Evolutionary conservation across 2,797 vertebrate species (phyloP).

Genomic region (Lagocephalus sceleratus): DNA sequence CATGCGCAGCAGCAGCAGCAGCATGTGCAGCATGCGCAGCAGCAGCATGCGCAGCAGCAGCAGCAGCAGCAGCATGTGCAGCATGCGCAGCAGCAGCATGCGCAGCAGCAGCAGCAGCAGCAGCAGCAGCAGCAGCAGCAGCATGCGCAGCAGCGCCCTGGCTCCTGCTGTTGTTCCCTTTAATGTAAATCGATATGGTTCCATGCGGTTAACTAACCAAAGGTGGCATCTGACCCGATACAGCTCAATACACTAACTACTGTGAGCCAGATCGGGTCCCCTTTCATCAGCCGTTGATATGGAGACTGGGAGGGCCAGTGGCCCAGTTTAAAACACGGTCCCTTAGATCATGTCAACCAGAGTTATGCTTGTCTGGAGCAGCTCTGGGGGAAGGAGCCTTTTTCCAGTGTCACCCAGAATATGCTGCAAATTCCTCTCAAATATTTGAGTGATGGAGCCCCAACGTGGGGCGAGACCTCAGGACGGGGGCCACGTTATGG

Average conservation of each 20-base stretch:
- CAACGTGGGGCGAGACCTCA: constrained; percentile 8
- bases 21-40: too few species aligned
- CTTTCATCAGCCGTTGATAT: constrained; percentile 65
- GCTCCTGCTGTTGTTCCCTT: constrained; percentile 47
- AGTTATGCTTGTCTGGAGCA: constrained; percentile 45
- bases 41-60: too few species aligned
- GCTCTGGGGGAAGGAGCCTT: constrained; percentile 13
- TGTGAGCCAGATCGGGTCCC: constrained; percentile 62
- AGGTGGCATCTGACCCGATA: constrained; percentile 71
- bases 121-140: too few species aligned
- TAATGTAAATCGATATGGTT: constrained; percentile 72
- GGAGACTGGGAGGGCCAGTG: constrained; percentile 35
- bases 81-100: too few species aligned
- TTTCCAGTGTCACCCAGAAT: constrained; percentile 3
- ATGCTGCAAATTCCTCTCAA: constrained; percentile 6
- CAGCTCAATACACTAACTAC: constrained; percentile 61
- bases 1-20: too few species aligned
- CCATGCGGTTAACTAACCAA: constrained; percentile 66
- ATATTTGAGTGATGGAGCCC: constrained; percentile 3
- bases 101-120: too few species aligned
- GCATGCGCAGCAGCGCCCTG: too few species aligned
- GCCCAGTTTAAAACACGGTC: constrained; percentile 53
- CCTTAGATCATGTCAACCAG: constrained; percentile 52
- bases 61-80: too few species aligned
- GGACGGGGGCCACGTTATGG: background rate